Conservation (phyloP, 2,888 invertebrate species). For the Heliothis peltigera region DNA sequence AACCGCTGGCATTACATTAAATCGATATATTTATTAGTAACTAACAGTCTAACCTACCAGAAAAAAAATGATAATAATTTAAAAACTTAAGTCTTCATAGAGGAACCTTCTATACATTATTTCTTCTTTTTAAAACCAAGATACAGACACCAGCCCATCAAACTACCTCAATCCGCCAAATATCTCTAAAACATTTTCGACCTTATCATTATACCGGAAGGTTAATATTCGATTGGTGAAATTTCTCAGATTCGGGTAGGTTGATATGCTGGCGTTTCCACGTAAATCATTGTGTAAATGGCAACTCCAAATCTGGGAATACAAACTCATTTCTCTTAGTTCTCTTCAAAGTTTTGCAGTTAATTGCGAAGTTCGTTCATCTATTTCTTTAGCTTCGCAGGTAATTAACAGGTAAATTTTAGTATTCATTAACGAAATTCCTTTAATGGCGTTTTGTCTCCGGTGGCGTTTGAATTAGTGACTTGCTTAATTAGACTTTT, state of each 20-base stretch:
- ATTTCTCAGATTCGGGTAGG: too few species aligned
- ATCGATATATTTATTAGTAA: too few species aligned
- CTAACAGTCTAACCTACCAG: too few species aligned
- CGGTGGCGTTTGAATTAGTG: constrained; percentile 23
- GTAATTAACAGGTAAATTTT: constrained; percentile 50
- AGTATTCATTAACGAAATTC: constrained; percentile 40
- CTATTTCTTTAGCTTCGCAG: constrained; percentile 44
- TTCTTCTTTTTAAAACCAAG: constrained; percentile 31
- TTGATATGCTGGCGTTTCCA: too few species aligned
- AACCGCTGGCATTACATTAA: too few species aligned
- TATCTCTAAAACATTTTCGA: too few species aligned
- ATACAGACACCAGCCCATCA: too few species aligned
- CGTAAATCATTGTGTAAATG: constrained; percentile 43
- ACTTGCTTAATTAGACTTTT: not conserved
- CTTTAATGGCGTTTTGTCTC: constrained; percentile 32
- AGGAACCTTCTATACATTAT: constrained; percentile 10
- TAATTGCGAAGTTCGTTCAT: constrained; percentile 46
- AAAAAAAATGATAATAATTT: too few species aligned
- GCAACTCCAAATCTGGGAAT: constrained; percentile 37
- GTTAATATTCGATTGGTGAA: too few species aligned
- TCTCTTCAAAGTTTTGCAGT: constrained; percentile 46
- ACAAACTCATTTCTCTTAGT: constrained; percentile 47
- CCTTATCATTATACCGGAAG: too few species aligned
- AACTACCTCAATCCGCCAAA: too few species aligned
- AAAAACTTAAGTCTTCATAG: not conserved